Evolutionary conservation across 2,113 vertebrate species (phyloP).

Genomic region (Barnardius zonarius): DNA sequence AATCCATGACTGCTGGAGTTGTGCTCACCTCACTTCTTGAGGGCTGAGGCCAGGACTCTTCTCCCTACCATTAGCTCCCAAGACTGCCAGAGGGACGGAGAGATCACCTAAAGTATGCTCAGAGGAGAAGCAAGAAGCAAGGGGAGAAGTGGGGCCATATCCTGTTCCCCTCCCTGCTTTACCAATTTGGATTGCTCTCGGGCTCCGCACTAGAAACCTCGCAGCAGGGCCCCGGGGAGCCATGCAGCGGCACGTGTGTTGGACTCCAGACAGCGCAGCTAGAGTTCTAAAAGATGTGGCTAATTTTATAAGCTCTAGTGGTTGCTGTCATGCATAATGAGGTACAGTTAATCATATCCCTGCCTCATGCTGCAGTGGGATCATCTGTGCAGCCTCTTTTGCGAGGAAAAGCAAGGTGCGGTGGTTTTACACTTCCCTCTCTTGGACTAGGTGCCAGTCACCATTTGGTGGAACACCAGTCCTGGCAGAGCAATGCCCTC

Average conservation of each 20-base stretch:
- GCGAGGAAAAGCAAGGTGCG: background rate
- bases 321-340: conserved; percentile 9
- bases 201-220: background rate
- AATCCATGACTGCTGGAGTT: background rate
- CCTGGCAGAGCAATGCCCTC: background rate
- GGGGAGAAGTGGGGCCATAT: background rate
- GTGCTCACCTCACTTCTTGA: background rate
- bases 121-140: background rate
- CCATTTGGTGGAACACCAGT: background rate
- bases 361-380: background rate
- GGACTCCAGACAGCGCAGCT: background rate
- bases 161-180: background rate
- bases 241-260: rapidly evolving
- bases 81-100: background rate
- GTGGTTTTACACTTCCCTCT: background rate
- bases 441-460: rapidly evolving
- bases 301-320: background rate
- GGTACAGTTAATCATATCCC: background rate
- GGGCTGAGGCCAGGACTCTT: background rate
- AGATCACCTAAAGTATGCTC: background rate
- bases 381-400: background rate
- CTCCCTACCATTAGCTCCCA: background rate
- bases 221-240: background rate
- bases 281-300: conserved; percentile 15
- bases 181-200: background rate